phyloP scores from a whole-genome alignment of 2,888 invertebrate species.

The Frankliniella fusca region DNA sequence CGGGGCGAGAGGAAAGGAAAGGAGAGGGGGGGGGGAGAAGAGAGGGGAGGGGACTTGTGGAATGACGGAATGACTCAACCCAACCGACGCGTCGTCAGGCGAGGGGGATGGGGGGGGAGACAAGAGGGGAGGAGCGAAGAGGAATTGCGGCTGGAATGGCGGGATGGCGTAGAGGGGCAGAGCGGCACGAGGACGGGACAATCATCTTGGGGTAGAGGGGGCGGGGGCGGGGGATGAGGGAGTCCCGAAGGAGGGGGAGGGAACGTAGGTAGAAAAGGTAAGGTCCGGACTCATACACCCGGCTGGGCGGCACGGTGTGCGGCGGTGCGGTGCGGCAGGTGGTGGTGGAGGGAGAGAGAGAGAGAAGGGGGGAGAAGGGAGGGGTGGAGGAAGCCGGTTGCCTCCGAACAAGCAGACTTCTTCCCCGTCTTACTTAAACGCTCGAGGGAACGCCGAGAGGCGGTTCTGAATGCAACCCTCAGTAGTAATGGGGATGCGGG shows the following conservation, averaged over 20 bases:
- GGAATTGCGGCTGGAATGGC: too few relatives aligned
- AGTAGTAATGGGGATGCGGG: background rate
- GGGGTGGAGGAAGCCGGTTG: background rate
- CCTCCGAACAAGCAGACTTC: background rate
- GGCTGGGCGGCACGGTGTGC: too few relatives aligned
- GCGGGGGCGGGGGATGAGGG: background rate
- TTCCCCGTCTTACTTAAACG: background rate
- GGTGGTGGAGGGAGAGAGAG: too few relatives aligned
- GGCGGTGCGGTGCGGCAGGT: too few relatives aligned
- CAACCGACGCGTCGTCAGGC: background rate
- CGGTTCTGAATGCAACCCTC: background rate
- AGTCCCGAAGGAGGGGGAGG: background rate
- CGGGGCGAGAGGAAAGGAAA: background rate
- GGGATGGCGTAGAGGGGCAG: background rate
- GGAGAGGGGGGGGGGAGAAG: background rate
- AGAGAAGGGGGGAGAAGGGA: background rate
- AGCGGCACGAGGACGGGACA: background rate
- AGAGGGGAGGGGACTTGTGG: background rate
- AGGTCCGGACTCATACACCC: too few relatives aligned
- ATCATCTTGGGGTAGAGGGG: background rate
- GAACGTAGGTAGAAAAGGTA: background rate
- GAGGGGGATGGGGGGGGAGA: background rate
- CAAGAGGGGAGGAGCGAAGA: background rate
- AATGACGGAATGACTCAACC: background rate
- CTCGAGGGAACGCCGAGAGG: background rate